phyloP scores from a whole-genome alignment of 2,888 invertebrate species.

The Choreutis nemorana region DNA sequence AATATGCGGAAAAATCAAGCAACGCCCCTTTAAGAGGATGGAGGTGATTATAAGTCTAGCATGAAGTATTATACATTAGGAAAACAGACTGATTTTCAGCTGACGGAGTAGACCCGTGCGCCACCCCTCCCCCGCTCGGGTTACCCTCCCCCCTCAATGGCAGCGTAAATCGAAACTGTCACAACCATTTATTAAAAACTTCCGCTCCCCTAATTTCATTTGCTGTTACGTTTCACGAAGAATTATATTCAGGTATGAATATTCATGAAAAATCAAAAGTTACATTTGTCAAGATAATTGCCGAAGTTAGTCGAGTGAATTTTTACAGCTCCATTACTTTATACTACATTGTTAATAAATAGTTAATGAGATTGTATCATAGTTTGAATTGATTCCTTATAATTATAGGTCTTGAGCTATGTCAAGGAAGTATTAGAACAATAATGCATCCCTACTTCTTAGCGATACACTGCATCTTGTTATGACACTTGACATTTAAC shows the following conservation, averaged over 20 bases:
- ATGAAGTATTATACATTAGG: too few relatives aligned
- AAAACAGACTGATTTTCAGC: slow-evolving; percentile 3
- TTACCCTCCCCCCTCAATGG: slow-evolving; percentile 2
- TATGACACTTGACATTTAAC: too few relatives aligned
- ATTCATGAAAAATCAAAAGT: slow-evolving; percentile 16
- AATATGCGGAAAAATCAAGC: too few relatives aligned
- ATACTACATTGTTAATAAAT: slow-evolving; percentile 9
- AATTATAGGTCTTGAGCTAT: background rate
- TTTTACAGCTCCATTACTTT: slow-evolving; percentile 10
- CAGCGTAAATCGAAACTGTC: slow-evolving; percentile 18
- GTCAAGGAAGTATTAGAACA: too few relatives aligned
- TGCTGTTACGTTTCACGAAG: slow-evolving; percentile 18
- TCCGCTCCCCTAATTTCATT: slow-evolving; percentile 22
- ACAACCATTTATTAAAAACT: slow-evolving; percentile 29
- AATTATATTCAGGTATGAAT: slow-evolving; percentile 31
- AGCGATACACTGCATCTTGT: too few relatives aligned
- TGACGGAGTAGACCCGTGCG: too few relatives aligned
- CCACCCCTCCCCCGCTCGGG: too few relatives aligned
- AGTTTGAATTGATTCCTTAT: background rate
- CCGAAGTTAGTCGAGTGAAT: slow-evolving; percentile 9
- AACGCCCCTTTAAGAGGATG: too few relatives aligned
- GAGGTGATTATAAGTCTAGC: too few relatives aligned
- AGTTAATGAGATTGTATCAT: slow-evolving; percentile 1
- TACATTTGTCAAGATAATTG: slow-evolving; percentile 2
- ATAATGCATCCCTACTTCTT: too few relatives aligned